Base-by-base conservation (phyloP, 2,888 invertebrate genomes). In the Hartigia nigra region DNA sequence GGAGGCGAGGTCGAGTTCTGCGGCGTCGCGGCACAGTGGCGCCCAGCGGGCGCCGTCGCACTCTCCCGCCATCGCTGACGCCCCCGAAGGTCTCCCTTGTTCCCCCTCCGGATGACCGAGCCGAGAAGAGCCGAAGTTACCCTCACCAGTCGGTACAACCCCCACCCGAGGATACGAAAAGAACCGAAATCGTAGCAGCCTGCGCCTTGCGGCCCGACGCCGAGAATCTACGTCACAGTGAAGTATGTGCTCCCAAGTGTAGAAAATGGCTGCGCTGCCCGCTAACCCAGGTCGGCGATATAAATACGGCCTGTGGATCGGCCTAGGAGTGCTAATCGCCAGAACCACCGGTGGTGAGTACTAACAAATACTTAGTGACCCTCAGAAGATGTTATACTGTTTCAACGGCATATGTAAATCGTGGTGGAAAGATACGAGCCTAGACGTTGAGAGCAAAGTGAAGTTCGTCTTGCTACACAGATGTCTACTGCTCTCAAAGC, bases 221-320 rank as follows among this genome's bases (percentile, higher is more conserved):
- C 80, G 81, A 76, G 79, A 82, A 80, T 79, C 83, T 82, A 90
- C 89, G 89, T 90, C 89, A 90, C 90, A 90, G 90, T 91, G 86
- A 90, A 90, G 90, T 91, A 91, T 90, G 91, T 90, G 90, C 90
- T 88, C 88, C 87, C 89, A 90, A 88, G 87, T 87, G 87, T 90
- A 90, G 91, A 91, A 91, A 91, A 91, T 91, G 91, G 91, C 91
- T 91, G 88, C 89, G 90, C 87, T 88, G 89, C 88, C 87, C 88
- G 88, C 87, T 87, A 88, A 82, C 82, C 86, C 88, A 86, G 88
- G 87, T 88, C 86, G 85, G 85, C 86, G 86, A 87, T 88, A 90
- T 89, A 90, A 90, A 91, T 90, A 89, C 87, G 87, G 88, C 85
- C 85, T 90, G 81, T 90, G 88, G 88, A 83, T 90, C 83, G 85